These are phyloP conservation scores for Augiades crinisus DNA, from an alignment of 2,888 invertebrate genomes.

Conservation along the genomic window DNA sequence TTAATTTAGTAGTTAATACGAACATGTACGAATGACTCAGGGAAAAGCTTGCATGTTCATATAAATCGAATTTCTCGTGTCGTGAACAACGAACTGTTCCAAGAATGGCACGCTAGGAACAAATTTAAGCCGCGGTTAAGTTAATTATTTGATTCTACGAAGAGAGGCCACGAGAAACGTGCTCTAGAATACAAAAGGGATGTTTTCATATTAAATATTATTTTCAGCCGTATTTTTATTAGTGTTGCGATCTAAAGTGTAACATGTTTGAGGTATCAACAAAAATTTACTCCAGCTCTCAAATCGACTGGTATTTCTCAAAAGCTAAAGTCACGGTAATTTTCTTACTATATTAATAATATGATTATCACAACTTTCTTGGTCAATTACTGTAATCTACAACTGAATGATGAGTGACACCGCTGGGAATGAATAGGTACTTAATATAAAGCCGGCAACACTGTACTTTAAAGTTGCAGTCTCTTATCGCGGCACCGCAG, in stretches of 20 bases:
- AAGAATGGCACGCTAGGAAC: conserved; percentile 2
- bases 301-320: no score
- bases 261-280: no score
- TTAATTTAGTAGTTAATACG: neutral
- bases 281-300: no score
- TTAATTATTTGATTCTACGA: neutral
- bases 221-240: no score
- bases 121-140: neutral
- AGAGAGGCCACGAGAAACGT: neutral
- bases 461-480: neutral
- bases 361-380: no score
- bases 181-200: neutral
- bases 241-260: no score
- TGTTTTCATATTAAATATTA: neutral
- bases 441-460: neutral
- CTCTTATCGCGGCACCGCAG: neutral
- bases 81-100: conserved; percentile 1
- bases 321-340: no score
- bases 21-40: neutral
- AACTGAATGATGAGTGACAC: neutral
- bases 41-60: conserved; percentile 10
- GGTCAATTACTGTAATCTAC: no score
- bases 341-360: no score
- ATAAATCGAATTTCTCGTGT: conserved; percentile 17
- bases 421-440: neutral